phyloP scores from a whole-genome alignment of 2,113 vertebrate species.

The Chlorodrepanis virens region DNA sequence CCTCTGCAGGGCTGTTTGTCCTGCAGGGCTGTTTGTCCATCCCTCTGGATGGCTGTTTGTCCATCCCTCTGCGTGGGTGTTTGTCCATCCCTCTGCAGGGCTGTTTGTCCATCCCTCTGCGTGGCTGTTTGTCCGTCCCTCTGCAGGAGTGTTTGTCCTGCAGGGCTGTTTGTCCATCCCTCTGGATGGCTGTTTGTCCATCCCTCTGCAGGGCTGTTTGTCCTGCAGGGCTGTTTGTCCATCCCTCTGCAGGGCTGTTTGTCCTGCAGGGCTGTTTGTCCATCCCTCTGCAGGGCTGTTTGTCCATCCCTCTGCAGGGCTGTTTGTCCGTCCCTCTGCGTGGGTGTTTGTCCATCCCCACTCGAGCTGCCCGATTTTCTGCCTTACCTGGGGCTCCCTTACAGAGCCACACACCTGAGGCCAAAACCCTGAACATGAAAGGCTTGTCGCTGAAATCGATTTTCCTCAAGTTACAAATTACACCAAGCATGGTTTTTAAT shows the following conservation, averaged over 20 bases:
- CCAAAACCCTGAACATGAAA: not conserved
- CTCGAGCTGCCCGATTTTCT: not conserved
- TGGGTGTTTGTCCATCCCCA: not conserved
- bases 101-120: too few relatives aligned
- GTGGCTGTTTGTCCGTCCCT: too few relatives aligned
- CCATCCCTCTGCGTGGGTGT: too few relatives aligned
- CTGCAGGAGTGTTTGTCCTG: too few relatives aligned
- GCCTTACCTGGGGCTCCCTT: not conserved
- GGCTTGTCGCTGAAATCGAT: not conserved
- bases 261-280: not conserved
- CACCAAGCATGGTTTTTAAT: constrained; percentile 10
- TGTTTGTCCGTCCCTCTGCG: not conserved
- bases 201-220: too few relatives aligned
- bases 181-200: too few relatives aligned
- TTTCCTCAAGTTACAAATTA: constrained; percentile 9
- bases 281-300: not conserved
- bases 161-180: too few relatives aligned
- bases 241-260: too few relatives aligned
- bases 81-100: too few relatives aligned
- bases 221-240: not conserved
- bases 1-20: too few relatives aligned
- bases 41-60: too few relatives aligned
- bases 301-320: accelerated
- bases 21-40: too few relatives aligned
- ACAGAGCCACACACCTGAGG: not conserved